Conservation (phyloP, 2,797 vertebrate species). For the Oryzias dopingdopingensis region DNA sequence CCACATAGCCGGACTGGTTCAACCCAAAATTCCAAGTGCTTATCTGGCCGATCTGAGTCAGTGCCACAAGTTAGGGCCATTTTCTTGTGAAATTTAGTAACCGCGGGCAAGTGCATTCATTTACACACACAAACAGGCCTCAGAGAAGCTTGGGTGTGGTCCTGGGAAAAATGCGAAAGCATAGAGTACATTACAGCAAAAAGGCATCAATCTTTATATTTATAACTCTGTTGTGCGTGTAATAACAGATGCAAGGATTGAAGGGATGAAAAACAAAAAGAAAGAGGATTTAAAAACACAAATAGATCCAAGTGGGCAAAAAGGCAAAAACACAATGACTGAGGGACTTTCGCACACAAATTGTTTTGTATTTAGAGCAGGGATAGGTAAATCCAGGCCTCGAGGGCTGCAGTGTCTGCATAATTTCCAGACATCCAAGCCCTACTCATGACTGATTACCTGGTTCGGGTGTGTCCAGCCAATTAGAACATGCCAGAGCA, state of each 20-base stretch:
- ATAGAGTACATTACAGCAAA: slow-evolving; percentile 4
- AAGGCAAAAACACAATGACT: slow-evolving; percentile 3
- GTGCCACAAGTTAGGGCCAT: slow-evolving; percentile 22
- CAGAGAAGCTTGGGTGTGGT: slow-evolving; percentile 35
- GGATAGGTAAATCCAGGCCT: too few species aligned
- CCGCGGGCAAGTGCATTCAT: slow-evolving; percentile 46
- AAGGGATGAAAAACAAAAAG: neutral
- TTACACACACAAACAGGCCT: slow-evolving; percentile 37
- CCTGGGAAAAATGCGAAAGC: slow-evolving; percentile 29
- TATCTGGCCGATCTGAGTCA: slow-evolving; percentile 37
- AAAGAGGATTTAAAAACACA: neutral
- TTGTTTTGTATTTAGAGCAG: slow-evolving; percentile 7
- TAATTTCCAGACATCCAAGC: too few species aligned
- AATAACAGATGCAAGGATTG: too few species aligned
- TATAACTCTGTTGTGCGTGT: too few species aligned
- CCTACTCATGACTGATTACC: too few species aligned
- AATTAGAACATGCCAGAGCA: too few species aligned
- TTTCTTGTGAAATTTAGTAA: slow-evolving; percentile 45
- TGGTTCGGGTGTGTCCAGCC: too few species aligned
- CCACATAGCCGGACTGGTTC: slow-evolving; percentile 63
- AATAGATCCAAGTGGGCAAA: slow-evolving; percentile 5
- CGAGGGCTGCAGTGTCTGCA: too few species aligned
- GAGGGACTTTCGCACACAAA: slow-evolving; percentile 8
- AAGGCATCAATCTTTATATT: neutral
- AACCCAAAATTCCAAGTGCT: slow-evolving; percentile 41